These are phyloP conservation scores for Conus canariensis DNA, from an alignment of 2,888 invertebrate genomes.

Conservation along the genomic window DNA sequence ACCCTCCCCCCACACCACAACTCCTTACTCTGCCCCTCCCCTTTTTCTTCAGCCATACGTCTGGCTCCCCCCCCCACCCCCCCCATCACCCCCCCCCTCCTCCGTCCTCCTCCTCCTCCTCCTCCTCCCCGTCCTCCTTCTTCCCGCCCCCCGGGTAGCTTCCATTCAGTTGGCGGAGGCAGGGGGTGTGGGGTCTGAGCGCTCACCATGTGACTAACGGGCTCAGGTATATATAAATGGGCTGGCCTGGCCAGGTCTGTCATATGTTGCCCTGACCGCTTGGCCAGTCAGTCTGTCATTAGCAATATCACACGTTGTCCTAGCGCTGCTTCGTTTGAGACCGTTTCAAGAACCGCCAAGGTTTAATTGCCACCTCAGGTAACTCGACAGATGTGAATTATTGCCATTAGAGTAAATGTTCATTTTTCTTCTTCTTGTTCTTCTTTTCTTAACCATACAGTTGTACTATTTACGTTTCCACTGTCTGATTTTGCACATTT, in stretches of 20 bases:
- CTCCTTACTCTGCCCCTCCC: not conserved
- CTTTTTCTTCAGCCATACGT: not conserved
- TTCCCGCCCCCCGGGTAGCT: not conserved
- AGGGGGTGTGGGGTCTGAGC: not conserved
- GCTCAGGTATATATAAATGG: not conserved
- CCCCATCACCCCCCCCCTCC: not conserved
- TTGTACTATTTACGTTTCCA: too few species aligned
- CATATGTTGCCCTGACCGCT: too few species aligned
- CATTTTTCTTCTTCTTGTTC: not conserved
- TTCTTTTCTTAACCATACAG: not conserved
- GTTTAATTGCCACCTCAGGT: too few species aligned
- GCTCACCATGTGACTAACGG: not conserved
- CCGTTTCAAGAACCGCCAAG: too few species aligned
- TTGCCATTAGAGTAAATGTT: not conserved
- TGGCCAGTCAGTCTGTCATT: too few species aligned
- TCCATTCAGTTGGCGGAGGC: not conserved
- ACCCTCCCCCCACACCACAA: not conserved
- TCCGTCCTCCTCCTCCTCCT: not conserved
- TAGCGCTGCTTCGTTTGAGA: too few species aligned
- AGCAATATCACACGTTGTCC: too few species aligned
- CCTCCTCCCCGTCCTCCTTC: not conserved
- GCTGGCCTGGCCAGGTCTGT: not conserved
- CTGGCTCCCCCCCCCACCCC: not conserved
- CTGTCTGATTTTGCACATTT: too few species aligned
- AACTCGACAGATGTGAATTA: not conserved